Evolutionary conservation across 2,113 vertebrate species (phyloP).

Genomic region (Narcine bancroftii): DNA sequence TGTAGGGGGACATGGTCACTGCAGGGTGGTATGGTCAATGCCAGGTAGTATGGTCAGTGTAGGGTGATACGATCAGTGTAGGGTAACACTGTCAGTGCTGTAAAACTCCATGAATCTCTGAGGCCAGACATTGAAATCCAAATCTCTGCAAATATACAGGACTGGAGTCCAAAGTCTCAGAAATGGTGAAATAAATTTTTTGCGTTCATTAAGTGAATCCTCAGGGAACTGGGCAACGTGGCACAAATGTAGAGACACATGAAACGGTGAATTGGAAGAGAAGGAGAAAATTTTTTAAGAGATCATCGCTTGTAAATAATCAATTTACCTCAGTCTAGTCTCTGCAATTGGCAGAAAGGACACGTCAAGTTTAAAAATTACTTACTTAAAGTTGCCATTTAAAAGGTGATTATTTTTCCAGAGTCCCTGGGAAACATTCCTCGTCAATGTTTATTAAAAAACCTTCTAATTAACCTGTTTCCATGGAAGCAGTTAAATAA

Average conservation of each 20-base stretch:
- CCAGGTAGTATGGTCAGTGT: too few relatives aligned
- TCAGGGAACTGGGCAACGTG: too few relatives aligned
- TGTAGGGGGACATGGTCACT: too few relatives aligned
- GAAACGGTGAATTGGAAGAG: background rate
- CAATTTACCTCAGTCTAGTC: background rate
- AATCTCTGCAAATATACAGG: too few relatives aligned
- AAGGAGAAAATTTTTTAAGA: background rate
- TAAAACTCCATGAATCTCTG: too few relatives aligned
- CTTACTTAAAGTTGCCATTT: background rate
- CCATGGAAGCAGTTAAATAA: background rate
- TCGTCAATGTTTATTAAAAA: slow-evolving; percentile 7
- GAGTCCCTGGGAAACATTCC: background rate
- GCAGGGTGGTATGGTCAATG: too few relatives aligned
- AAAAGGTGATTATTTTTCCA: background rate
- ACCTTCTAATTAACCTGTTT: slow-evolving; percentile 1
- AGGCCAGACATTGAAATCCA: too few relatives aligned
- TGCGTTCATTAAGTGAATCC: background rate
- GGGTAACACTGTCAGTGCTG: too few relatives aligned
- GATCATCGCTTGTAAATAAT: background rate
- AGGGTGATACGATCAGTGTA: too few relatives aligned
- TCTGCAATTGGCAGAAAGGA: background rate
- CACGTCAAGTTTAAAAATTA: background rate
- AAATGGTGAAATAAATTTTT: background rate
- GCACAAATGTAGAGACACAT: background rate
- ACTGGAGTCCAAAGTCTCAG: background rate